A percentile compares a stretch with the other conserved stretches of the same genome.
These are phyloP conservation scores for Sebastes cheni DNA, from an alignment of 2,797 vertebrate species.

Conservation along the genomic window DNA sequence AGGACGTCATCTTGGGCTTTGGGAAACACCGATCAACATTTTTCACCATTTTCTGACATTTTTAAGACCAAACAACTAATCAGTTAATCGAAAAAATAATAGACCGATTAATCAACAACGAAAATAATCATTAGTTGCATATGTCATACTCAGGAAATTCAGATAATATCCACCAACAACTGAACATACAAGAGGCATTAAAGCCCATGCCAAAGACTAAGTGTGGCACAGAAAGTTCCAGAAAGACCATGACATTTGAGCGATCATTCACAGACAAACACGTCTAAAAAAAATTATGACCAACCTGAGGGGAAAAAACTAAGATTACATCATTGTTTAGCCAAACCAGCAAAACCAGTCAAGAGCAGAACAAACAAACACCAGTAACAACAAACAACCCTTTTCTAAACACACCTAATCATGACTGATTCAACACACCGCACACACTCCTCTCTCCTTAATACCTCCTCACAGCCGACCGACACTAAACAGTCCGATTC, in stretches of 20 bases:
- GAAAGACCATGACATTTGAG: not conserved
- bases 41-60: no score
- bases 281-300: not conserved
- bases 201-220: not conserved
- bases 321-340: not conserved
- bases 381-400: not conserved
- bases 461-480: not conserved
- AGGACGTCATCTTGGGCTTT: no score
- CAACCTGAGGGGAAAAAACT: not conserved
- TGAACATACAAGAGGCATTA: not conserved
- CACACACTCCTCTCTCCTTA: not conserved
- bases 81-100: no score
- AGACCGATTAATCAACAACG: no score
- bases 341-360: not conserved
- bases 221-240: slow-evolving; percentile 9
- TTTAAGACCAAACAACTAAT: no score
- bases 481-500: not conserved
- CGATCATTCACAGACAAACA: not conserved
- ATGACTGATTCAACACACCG: not conserved
- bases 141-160: not conserved
- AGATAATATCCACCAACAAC: not conserved
- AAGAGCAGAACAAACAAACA: not conserved
- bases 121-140: no score
- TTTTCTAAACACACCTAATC: slow-evolving; percentile 1
- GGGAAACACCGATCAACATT: no score